phyloP scores from a whole-genome alignment of 2,797 vertebrate genomes.

The Coluber constrictor region DNA sequence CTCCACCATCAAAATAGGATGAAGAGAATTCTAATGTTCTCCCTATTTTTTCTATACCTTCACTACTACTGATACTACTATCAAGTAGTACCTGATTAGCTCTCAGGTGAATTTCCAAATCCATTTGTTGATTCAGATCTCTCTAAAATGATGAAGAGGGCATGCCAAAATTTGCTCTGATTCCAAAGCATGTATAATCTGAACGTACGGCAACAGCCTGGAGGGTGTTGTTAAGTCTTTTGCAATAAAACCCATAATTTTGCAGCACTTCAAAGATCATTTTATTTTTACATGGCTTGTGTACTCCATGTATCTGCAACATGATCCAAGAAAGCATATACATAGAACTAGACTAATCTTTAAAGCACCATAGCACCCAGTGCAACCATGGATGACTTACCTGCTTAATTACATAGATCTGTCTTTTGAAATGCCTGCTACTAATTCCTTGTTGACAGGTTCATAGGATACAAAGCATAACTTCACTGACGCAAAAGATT shows the following conservation, averaged over 20 bases:
- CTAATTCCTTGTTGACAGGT: neutral
- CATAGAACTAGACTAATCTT: neutral
- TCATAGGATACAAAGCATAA: conserved; percentile 28
- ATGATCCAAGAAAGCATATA: neutral
- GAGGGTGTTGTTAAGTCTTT: neutral
- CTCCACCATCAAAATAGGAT: neutral
- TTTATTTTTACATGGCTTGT: neutral
- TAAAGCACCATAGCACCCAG: neutral
- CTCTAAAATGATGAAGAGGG: neutral
- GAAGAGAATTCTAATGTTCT: neutral
- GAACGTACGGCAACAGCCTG: neutral
- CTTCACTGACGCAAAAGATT: conserved; percentile 35
- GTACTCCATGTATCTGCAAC: neutral
- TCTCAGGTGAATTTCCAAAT: neutral
- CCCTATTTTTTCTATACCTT: neutral
- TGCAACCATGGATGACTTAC: neutral
- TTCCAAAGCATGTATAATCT: neutral
- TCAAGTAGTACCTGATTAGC: neutral
- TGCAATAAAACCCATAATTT: neutral
- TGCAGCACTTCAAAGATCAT: neutral
- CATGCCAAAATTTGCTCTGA: neutral
- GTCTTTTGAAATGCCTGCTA: neutral
- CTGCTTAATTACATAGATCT: neutral
- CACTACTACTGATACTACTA: neutral
- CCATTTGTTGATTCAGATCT: neutral